Percentiles rank a stretch among this genome's conserved stretches.
These are phyloP conservation scores for Thaleichthys pacificus DNA, from an alignment of 2,797 vertebrate species.

Conservation along the genomic window DNA sequence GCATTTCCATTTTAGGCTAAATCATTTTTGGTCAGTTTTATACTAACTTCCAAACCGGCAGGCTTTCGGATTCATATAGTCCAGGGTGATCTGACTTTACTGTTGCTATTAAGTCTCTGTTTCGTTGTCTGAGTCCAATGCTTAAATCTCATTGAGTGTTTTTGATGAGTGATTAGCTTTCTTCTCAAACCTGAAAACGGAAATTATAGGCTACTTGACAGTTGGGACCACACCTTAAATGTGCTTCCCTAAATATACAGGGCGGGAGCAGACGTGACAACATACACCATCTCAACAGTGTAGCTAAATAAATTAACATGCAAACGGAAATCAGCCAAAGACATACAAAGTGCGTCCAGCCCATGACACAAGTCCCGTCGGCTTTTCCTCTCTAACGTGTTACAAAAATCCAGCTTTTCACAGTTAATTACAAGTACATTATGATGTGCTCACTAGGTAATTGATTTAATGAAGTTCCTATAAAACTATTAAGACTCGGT, in stretches of 20 bases:
- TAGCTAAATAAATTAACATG: slow-evolving; percentile 39
- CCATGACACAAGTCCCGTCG: slow-evolving; percentile 67
- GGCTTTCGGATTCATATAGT: too few species aligned
- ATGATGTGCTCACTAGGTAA: slow-evolving; percentile 86
- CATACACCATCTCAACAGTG: background rate
- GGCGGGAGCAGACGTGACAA: too few species aligned
- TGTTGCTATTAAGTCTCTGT: too few species aligned
- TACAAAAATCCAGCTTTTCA: slow-evolving; percentile 67
- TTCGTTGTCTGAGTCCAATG: background rate
- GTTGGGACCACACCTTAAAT: background rate
- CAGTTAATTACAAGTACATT: slow-evolving; percentile 82
- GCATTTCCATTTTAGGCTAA: too few species aligned
- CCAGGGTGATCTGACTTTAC: too few species aligned
- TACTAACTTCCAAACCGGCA: too few species aligned
- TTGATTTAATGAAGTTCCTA: slow-evolving; percentile 95
- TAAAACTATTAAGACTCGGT: slow-evolving; percentile 86
- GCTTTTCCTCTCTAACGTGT: slow-evolving; percentile 54
- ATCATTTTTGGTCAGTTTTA: too few species aligned
- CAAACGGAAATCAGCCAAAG: slow-evolving; percentile 56
- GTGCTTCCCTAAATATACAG: background rate
- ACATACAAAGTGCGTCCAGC: slow-evolving; percentile 56
- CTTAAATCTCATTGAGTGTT: background rate
- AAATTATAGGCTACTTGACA: background rate
- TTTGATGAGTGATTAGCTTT: background rate
- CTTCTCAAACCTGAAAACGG: background rate